A percentile compares a stretch with the other conserved stretches of the same genome.
These are phyloP conservation scores for Panagrolaimus sp. DNA, from an alignment of 1,140 invertebrate genomes.

Conservation along the genomic window DNA sequence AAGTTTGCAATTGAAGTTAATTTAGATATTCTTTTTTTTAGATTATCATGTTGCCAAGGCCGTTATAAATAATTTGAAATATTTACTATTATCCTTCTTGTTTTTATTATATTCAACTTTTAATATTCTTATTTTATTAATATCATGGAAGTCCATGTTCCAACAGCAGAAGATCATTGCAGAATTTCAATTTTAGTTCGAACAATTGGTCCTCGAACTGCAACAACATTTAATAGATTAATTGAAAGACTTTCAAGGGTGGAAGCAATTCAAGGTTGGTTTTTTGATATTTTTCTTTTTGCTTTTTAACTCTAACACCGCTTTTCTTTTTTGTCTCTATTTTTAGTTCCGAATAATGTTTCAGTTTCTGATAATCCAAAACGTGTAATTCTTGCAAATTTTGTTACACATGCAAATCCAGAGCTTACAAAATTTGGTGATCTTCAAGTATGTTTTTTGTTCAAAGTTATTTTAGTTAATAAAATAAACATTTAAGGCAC, in stretches of 20 bases:
- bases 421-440: constrained; percentile 44
- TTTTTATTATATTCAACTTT: no score
- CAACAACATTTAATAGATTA: constrained; percentile 5
- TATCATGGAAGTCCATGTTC: background rate
- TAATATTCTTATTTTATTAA: background rate
- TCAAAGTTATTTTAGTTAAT: constrained; percentile 14
- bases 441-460: constrained; percentile 34
- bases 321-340: no score
- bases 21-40: no score
- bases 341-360: constrained; percentile 13
- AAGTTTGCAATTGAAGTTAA: no score
- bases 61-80: no score
- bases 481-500: constrained; percentile 23
- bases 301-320: no score
- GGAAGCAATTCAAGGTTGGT: background rate
- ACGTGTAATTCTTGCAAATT: constrained; percentile 37
- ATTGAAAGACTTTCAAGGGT: background rate
- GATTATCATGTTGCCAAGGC: no score
- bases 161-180: background rate
- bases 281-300: no score
- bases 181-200: constrained; percentile 8
- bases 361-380: constrained; percentile 44
- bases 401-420: constrained; percentile 35
- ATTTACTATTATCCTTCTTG: no score
- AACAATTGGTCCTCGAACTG: background rate